Percentiles rank a stretch among this genome's conserved stretches.
Conservation (phyloP, 2,888 invertebrate species). For the Brachyptera risi region DNA sequence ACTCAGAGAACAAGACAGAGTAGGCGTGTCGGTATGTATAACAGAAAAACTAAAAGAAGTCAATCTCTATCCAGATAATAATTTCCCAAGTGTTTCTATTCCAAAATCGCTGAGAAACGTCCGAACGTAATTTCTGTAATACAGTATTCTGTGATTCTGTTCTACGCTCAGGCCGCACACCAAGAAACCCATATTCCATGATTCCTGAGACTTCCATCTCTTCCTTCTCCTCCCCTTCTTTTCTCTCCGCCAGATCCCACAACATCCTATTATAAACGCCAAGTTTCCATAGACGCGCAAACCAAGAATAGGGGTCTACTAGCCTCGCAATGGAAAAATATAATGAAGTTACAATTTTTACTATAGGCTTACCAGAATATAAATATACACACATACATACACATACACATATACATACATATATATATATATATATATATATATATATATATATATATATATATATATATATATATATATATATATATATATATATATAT, state of each 20-base stretch:
- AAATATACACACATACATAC: too few species aligned
- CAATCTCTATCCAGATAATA: not conserved
- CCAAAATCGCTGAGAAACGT: not conserved
- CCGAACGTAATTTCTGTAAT: conserved; percentile 28
- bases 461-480: too few species aligned
- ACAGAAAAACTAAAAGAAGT: not conserved
- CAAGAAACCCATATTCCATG: conserved; percentile 7
- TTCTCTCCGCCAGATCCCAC: too few species aligned
- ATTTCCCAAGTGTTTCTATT: conserved; percentile 13
- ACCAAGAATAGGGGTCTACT: not conserved
- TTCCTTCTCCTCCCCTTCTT: not conserved
- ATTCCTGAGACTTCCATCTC: not conserved
- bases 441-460: too few species aligned
- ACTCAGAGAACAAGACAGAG: too few species aligned
- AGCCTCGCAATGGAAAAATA: conserved; percentile 5
- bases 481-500: too few species aligned
- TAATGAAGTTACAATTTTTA: conserved; percentile 19
- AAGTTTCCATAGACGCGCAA: conserved; percentile 3
- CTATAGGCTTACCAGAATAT: conserved; percentile 16
- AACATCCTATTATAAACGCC: conserved; percentile 14
- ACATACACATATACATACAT: too few species aligned
- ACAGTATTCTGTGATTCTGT: conserved; percentile 28
- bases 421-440: too few species aligned
- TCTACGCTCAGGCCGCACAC: not conserved
- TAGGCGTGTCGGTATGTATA: too few species aligned